Evolutionary conservation across 2,888 invertebrate species (phyloP), one percentile per base, ranked within the genome.

Genomic region (Alloscopus bannaensis): DNA sequence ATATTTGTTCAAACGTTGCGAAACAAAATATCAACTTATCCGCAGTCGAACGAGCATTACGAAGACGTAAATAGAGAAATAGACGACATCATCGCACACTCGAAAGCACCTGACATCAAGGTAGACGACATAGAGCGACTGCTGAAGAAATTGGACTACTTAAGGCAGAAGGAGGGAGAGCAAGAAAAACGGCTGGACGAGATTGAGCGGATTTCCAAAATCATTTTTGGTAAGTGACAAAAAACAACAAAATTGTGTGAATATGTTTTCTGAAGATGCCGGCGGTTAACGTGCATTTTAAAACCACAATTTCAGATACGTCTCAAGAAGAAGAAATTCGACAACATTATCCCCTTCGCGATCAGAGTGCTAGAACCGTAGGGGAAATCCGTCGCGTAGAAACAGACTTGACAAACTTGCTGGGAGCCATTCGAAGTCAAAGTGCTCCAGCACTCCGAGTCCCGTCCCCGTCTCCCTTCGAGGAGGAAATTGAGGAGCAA

Each of bases 11-110:
- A 18, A 42, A 22, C 4, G 11, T 3, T 47, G 47, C 11, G 47
- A 13, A 47, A n/a, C 47, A 36, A 13, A 8, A 36, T 36, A 13
- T 36, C 6, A 36, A 36, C 36, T 8, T 36, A 36, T 36, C 13
- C 16, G 24, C 31, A 83, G 83, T 83, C 81, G 16, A 66, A 80
- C 26, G 75, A 80, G 20, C 80, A 83, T 47, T 83, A 81, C n/a
- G 73, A 80, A 0, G 29, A 60, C 11, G 70, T 80, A 0, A 80
- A 80, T 26, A 28, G 22, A 16, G 47, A 42, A 22, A 52, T 83
- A 1, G 73, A 77, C 6, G 42, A 36, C 18, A 83, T 83, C 3
- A 71, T 72, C 13, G 73, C 57, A 3, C 68, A 81, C 28, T 80
- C 81, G 1, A 81, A 80, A 20, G 16, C 31, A 0, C 29, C 77